Evolutionary conservation across 2,888 invertebrate species (phyloP).

Genomic region (Automeris io): DNA sequence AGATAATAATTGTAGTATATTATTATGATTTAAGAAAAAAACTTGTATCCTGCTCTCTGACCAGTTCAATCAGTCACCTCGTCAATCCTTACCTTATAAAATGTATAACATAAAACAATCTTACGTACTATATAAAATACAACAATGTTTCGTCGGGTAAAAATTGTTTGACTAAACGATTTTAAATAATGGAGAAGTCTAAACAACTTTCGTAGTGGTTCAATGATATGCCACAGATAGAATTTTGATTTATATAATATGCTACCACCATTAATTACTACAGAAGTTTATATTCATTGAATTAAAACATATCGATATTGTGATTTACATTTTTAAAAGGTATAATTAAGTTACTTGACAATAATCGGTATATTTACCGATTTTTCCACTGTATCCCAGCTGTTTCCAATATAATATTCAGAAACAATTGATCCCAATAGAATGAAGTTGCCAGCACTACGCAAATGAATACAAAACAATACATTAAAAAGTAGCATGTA

Average conservation of each 20-base stretch:
- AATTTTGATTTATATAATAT: conserved; percentile 13
- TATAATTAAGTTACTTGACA: conserved; percentile 15
- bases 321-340: conserved; percentile 2
- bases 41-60: conserved; percentile 17
- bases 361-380: background rate
- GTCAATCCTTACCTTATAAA: conserved; percentile 26
- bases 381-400: conserved; percentile 9
- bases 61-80: conserved; percentile 29
- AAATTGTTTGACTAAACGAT: conserved; percentile 32
- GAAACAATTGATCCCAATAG: background rate
- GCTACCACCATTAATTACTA: conserved; percentile 17
- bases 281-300: conserved; percentile 14
- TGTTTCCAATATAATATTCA: conserved; percentile 1
- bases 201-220: conserved; percentile 40
- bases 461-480: conserved; percentile 5
- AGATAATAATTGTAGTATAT: background rate
- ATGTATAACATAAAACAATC: conserved; percentile 25
- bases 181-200: conserved; percentile 18
- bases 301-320: conserved; percentile 6
- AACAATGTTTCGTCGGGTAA: conserved; percentile 51
- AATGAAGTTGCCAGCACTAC: conserved; percentile 1
- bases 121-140: conserved; percentile 70
- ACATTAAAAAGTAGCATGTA: background rate
- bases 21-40: conserved; percentile 4
- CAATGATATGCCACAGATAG: conserved; percentile 65